A percentile compares a stretch with the other conserved stretches of the same genome.
These are phyloP conservation scores for Sitobion miscanthi DNA, from an alignment of 1,140 invertebrate species.

Conservation along the genomic window DNA sequence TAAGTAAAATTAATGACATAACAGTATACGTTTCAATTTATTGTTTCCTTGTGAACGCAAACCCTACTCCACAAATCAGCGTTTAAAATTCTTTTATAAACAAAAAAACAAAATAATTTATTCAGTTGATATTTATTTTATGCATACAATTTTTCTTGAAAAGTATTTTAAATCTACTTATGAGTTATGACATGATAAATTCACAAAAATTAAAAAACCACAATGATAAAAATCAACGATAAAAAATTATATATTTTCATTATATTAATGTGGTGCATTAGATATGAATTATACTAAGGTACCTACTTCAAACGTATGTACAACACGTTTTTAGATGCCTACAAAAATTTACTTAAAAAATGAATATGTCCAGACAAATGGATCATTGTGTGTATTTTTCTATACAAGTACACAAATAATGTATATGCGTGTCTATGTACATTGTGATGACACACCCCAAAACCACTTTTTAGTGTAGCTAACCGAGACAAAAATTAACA, in stretches of 20 bases:
- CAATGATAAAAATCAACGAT: not conserved
- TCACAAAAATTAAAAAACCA: not conserved
- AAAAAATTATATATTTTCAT: not conserved
- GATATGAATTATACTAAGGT: not conserved
- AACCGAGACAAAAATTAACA: slow-evolving; percentile 2
- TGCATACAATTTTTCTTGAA: not conserved
- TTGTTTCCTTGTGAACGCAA: too few relatives aligned
- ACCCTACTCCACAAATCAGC: too few relatives aligned
- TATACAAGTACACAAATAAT: not conserved
- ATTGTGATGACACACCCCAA: not conserved
- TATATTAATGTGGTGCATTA: not conserved
- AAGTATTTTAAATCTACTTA: not conserved
- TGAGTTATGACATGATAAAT: not conserved
- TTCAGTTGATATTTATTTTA: not conserved
- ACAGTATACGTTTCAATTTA: too few relatives aligned
- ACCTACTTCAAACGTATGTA: not conserved
- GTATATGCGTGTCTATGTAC: not conserved
- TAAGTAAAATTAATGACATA: too few relatives aligned
- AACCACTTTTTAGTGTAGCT: not conserved
- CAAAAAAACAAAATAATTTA: not conserved
- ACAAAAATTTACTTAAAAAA: not conserved
- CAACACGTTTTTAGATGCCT: not conserved
- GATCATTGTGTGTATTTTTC: not conserved
- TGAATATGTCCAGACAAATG: not conserved
- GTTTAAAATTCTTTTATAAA: not conserved